Percentiles rank a stretch among this genome's conserved stretches.
Evolutionary conservation across 2,888 invertebrate genomes (phyloP).

Genomic region (Criorhina ranunculi): DNA sequence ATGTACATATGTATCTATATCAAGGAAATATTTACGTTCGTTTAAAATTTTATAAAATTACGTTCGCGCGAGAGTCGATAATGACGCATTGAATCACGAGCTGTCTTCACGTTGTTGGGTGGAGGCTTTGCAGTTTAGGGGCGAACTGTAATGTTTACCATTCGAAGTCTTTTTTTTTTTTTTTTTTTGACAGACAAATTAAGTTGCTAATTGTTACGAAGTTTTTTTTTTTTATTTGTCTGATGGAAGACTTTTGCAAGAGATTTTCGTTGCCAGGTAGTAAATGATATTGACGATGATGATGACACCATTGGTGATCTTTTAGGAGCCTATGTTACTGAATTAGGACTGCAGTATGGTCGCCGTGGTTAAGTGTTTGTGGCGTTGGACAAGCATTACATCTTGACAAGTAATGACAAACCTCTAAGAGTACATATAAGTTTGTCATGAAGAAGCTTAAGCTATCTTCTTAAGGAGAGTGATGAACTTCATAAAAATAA

Average conservation of each 20-base stretch:
- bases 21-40: slow-evolving; percentile 40
- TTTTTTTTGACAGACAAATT: background rate
- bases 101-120: slow-evolving; percentile 13
- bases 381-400: too few relatives aligned
- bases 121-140: background rate
- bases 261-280: background rate
- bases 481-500: too few relatives aligned
- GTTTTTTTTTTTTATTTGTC: background rate
- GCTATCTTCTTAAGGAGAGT: too few relatives aligned
- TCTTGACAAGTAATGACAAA: too few relatives aligned
- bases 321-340: too few relatives aligned
- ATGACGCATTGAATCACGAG: slow-evolving; percentile 60
- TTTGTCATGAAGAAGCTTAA: too few relatives aligned
- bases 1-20: background rate
- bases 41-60: slow-evolving; percentile 40
- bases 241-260: background rate
- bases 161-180: background rate
- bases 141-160: slow-evolving; percentile 19
- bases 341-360: too few relatives aligned
- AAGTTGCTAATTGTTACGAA: slow-evolving; percentile 21
- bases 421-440: too few relatives aligned
- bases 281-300: background rate
- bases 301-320: background rate
- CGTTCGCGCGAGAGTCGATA: slow-evolving; percentile 48
- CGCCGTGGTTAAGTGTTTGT: too few relatives aligned